Base-by-base conservation (phyloP, 2,888 invertebrate species). In the Biston betularia region DNA sequence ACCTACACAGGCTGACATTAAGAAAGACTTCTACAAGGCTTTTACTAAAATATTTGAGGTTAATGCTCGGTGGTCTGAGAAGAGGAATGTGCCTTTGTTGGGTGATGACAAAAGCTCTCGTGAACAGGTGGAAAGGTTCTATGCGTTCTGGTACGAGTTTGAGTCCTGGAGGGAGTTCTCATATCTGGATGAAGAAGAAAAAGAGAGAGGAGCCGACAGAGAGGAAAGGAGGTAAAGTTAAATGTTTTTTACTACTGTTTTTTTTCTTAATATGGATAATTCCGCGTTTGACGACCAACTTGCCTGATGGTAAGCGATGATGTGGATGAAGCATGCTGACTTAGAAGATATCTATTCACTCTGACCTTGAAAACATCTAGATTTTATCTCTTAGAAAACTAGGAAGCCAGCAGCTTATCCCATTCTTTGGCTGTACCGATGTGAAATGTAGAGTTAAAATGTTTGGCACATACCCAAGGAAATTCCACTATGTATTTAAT, bases 141-240 rank as follows among this genome's bases (percentile, higher is more conserved):
- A 99, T 87, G 96, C 97, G 14, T 99, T 99, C 89, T 99, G 99
- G 99, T 99, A 97, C 88, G 97, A 98, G 80, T 99, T 99, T 90
- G 98, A 99, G 75, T 99, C 99, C 0, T 99, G 99, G 99, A 95
- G 99, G 70, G 99, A 99, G 87, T 99, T 97, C 90, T 99, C 99
- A 1, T 99, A 99, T 87, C 93, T 99, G 75, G 99, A 99, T 86
- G 99, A 99, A 90, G 99, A 99, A 86, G 99, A 99, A 83, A 99
- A 99, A 86, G 99, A 99, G 84, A 98, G 97, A 81, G 99, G 99
- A 0, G 98, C 98, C 86, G 99, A 97, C 88, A 96, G 99, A 1
- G 99, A 99, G 79, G 99, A 99, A 90, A 94, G 99, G 53, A 95
- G 54, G 54, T 54, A 44, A 44, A 33, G 42, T 12, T 12, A n/a